Evolutionary conservation across 2,113 vertebrate species (phyloP).

Genomic region (Apus apus): DNA sequence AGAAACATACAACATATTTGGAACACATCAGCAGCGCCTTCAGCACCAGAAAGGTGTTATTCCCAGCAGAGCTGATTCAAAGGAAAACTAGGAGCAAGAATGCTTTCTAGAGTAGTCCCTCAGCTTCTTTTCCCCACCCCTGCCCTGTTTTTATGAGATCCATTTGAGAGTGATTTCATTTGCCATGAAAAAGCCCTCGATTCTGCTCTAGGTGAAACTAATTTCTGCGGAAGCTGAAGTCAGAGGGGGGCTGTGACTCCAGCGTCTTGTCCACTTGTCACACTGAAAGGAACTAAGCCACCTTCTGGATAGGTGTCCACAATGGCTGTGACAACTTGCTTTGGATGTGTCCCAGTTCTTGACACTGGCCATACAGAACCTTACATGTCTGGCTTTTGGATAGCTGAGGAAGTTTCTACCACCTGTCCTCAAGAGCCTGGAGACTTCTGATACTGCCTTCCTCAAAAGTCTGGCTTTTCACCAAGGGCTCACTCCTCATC

Average conservation of each 20-base stretch:
- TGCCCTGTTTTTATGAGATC: neutral
- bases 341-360: neutral
- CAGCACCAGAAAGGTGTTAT: neutral
- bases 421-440: neutral
- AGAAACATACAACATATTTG: neutral
- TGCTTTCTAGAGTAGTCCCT: neutral
- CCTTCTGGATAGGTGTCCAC: neutral
- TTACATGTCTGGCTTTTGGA: neutral
- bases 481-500: neutral
- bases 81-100: neutral
- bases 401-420: neutral
- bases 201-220: neutral
- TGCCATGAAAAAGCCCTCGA: neutral
- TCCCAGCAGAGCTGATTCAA: neutral
- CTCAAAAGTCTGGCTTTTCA: neutral
- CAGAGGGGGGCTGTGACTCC: rapidly evolving
- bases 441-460: neutral
- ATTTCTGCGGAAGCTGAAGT: neutral
- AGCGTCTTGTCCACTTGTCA: neutral
- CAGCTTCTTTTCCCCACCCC: neutral
- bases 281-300: neutral
- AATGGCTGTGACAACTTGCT: neutral
- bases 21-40: neutral
- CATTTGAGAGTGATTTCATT: neutral
- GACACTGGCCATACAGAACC: neutral